Percentiles rank a stretch among this genome's conserved stretches.
Evolutionary conservation across 2,797 vertebrate species (phyloP).

Genomic region (Galaxias olidus): DNA sequence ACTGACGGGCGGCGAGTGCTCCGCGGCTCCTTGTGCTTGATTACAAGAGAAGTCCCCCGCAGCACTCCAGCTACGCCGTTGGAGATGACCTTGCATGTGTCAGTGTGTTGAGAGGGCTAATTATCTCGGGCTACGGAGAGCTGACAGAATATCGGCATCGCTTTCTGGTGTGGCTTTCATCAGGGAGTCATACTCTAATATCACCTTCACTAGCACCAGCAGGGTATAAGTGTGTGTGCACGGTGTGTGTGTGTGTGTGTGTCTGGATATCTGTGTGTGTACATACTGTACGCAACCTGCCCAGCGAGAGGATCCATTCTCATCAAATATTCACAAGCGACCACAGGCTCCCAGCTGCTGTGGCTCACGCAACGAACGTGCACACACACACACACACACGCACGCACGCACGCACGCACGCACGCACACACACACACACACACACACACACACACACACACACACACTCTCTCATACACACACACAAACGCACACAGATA

Average conservation of each 20-base stretch:
- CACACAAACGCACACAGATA: constrained; percentile 5
- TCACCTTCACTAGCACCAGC: constrained; percentile 66
- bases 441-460: constrained; percentile 14
- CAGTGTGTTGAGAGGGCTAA: constrained; percentile 8
- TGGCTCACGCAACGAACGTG: not conserved
- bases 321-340: constrained; percentile 81
- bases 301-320: constrained; percentile 76
- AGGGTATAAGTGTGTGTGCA: not conserved
- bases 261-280: constrained; percentile 44
- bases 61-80: constrained; percentile 17
- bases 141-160: constrained; percentile 47
- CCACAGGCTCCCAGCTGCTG: constrained; percentile 72
- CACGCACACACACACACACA: constrained; percentile 14
- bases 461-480: constrained; percentile 3
- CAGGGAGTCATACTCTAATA: constrained; percentile 56
- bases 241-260: not conserved
- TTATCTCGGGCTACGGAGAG: constrained; percentile 37
- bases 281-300: constrained; percentile 67
- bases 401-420: not conserved
- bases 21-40: not conserved
- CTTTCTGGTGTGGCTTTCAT: constrained; percentile 68
- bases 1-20: not conserved
- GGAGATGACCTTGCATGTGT: constrained; percentile 19
- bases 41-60: constrained; percentile 22
- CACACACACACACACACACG: constrained; percentile 2